Base-by-base conservation (phyloP, 2,888 invertebrate species). In the Mythimna impura region DNA sequence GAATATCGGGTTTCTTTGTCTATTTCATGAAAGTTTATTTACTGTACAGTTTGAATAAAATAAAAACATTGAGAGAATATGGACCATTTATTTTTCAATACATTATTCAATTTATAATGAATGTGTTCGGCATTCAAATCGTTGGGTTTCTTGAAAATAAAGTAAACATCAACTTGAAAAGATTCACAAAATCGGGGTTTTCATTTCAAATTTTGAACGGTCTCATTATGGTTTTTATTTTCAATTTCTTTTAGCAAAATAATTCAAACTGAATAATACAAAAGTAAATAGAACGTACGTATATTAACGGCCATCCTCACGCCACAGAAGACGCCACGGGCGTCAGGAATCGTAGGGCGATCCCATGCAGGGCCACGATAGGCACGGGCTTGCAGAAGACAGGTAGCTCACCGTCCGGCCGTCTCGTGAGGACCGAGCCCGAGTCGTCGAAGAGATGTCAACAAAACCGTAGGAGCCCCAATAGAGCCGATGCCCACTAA, bases 41-140 rank as follows among this genome's bases (percentile, higher is more conserved):
- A 10, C 17, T 34, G 22, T 34, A n/a, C 20, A 47, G 6, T 47
- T 47, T 47, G 60, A 62, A 62, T 62, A 40, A 63, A 63, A 63
- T 1, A 6, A n/a, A 43, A 10, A 40, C 2, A 30, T 30, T 47
- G 47, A 47, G 17, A 47, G 8, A 43, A 30, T n/a, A n/a, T 14
- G 10, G 14, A n/a, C 1, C 4, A 7, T 30, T 8, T 6, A 30
- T 40, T 43, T 22, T 64, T 30, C 1, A 20, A 20, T 17, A 61
- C 9, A 25, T 20, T 40, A 61, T 40, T 60, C 8, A 60, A 9
- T 22, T 58, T 20, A 22, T 12, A 9, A 10, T 2, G 17, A 22
- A 65, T 58, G 22, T 61, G 36, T 36, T 25, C 8, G 36, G 20
- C 36, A 40, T 62, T 25, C 4, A 58, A 58, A 58, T 58, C 34